Conservation (phyloP, 2,113 vertebrate species). For the Orcinus orca region DNA sequence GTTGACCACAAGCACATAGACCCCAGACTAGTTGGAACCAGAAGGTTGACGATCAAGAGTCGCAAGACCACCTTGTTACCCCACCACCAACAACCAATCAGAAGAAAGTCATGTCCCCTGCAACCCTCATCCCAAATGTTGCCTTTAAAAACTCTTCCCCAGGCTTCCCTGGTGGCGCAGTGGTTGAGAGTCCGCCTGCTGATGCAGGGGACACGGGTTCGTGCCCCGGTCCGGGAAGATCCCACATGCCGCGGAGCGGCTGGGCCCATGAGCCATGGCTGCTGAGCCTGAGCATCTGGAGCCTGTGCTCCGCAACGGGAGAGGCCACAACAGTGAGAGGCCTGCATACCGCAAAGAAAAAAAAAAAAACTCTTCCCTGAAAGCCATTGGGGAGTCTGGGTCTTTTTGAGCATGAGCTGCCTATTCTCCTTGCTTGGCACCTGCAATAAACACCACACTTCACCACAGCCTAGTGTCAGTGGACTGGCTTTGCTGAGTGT, state of each 20-base stretch:
- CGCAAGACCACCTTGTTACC: background rate
- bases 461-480: background rate
- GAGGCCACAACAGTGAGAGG: too few species aligned
- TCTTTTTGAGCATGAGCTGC: background rate
- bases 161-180: too few species aligned
- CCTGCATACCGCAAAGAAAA: too few species aligned
- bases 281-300: too few species aligned
- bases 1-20: background rate
- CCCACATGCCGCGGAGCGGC: too few species aligned
- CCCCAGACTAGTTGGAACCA: background rate
- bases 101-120: background rate
- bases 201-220: too few species aligned
- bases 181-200: too few species aligned
- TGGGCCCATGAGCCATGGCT: too few species aligned
- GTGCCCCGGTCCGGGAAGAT: too few species aligned
- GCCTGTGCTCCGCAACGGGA: too few species aligned
- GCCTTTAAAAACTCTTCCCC: background rate
- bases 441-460: background rate
- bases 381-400: background rate
- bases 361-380: background rate
- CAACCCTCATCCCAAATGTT: too few species aligned
- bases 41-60: background rate
- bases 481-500: background rate
- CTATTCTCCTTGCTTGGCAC: background rate
- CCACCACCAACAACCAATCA: background rate